A percentile compares a stretch with the other conserved stretches of the same genome.
phyloP scores from a whole-genome alignment of 2,888 invertebrate genomes.

The Ochropleura leucogaster region DNA sequence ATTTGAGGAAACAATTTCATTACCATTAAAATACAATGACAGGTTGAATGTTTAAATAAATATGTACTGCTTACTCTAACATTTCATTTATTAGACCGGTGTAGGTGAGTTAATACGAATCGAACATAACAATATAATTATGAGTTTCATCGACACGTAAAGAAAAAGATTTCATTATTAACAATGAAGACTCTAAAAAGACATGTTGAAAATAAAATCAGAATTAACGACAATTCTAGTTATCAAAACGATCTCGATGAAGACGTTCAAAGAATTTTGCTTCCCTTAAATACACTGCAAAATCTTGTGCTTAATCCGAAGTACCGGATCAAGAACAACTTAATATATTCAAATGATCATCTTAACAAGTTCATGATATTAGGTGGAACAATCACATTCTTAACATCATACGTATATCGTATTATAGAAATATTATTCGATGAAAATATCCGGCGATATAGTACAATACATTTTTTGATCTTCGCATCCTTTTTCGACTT shows the following conservation, averaged over 20 bases:
- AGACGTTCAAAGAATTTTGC: not conserved
- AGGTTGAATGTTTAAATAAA: too few relatives aligned
- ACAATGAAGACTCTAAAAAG: not conserved
- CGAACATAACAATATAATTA: too few relatives aligned
- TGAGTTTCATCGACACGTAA: too few relatives aligned
- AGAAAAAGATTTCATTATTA: too few relatives aligned
- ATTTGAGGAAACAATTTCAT: too few relatives aligned
- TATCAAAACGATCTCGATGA: constrained; percentile 2
- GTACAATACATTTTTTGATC: not conserved
- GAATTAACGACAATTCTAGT: not conserved
- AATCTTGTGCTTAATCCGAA: not conserved
- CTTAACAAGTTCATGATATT: not conserved
- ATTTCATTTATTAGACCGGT: too few relatives aligned
- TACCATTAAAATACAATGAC: too few relatives aligned
- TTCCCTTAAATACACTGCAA: constrained; percentile 1
- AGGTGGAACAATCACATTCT: not conserved
- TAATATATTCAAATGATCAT: not conserved
- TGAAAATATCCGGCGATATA: not conserved
- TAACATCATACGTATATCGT: not conserved
- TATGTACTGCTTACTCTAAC: too few relatives aligned
- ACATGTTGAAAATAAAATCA: not conserved
- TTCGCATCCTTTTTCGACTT: not conserved
- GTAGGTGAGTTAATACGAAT: too few relatives aligned
- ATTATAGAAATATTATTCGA: not conserved
- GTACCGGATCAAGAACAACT: not conserved